These are phyloP conservation scores for Onychomys arenicola DNA, from an alignment of 2,797 vertebrate genomes.

Conservation along the genomic window DNA sequence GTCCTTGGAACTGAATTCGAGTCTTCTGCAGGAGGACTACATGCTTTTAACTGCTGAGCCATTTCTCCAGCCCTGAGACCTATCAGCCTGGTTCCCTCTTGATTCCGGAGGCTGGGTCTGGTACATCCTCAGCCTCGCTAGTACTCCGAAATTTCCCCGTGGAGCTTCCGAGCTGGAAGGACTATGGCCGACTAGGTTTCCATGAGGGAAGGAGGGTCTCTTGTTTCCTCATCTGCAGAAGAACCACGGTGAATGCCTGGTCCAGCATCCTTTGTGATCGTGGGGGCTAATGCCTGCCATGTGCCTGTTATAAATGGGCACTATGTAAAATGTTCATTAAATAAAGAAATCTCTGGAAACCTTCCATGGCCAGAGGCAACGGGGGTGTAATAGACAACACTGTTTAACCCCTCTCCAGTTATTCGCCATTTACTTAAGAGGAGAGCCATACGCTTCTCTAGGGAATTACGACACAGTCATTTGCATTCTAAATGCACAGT, in stretches of 20 bases:
- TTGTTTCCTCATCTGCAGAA: not conserved
- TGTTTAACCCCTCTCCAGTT: not conserved
- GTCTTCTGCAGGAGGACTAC: not conserved
- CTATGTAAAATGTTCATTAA: not conserved
- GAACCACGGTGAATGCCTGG: no score
- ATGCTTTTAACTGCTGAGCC: not conserved
- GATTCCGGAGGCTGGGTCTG: no score
- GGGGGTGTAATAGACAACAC: not conserved
- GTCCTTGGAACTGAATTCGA: not conserved
- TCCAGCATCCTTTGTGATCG: not conserved
- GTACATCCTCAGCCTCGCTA: accelerated
- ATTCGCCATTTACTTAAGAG: not conserved
- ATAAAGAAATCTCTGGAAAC: not conserved
- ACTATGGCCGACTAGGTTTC: not conserved
- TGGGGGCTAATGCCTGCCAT: not conserved
- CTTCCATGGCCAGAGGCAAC: not conserved
- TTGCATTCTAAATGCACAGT: no score
- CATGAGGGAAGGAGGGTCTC: not conserved
- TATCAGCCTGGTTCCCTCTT: not conserved
- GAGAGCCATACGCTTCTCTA: accelerated
- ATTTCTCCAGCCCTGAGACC: not conserved
- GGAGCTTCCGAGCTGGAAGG: accelerated
- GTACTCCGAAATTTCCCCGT: not conserved
- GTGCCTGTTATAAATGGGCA: not conserved
- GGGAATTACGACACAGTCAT: accelerated